phyloP scores from a whole-genome alignment of 2,797 vertebrate species.

The Adrianichthys oophorus region DNA sequence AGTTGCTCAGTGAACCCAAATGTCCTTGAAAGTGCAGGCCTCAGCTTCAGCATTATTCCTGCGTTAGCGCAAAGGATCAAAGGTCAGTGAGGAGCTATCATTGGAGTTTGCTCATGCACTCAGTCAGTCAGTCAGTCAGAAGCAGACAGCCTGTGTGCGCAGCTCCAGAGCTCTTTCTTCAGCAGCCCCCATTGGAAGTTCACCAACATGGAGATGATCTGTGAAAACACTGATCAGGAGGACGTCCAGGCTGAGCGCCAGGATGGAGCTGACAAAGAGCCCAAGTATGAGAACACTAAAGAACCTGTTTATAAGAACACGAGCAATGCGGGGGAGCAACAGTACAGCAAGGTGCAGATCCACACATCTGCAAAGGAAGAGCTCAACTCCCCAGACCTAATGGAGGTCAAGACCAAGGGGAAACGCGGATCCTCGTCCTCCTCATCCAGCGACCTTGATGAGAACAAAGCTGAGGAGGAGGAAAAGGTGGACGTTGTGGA shows the following conservation, averaged over 20 bases:
- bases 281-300: no score
- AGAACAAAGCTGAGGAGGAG: conserved; percentile 1
- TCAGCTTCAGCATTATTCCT: conserved; percentile 24
- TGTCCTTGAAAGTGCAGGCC: conserved; percentile 34
- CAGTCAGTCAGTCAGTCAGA: conserved; percentile 24
- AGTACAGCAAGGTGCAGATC: conserved; percentile 54
- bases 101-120: conserved; percentile 53
- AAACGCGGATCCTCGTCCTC: conserved; percentile 31
- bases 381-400: conserved; percentile 57
- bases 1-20: not conserved
- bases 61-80: conserved; percentile 65
- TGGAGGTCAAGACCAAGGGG: conserved; percentile 47
- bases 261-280: conserved; percentile 9
- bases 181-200: not conserved
- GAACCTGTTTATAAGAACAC: conserved; percentile 18
- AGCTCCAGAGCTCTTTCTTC: conserved; percentile 19
- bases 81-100: conserved; percentile 66
- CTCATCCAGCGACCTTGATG: conserved; percentile 41
- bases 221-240: conserved; percentile 28
- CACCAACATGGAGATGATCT: conserved; percentile 57
- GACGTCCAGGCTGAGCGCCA: conserved; percentile 10
- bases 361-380: conserved; percentile 23
- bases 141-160: conserved; percentile 37
- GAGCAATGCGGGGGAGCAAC: conserved; percentile 25
- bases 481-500: not conserved